Conservation (phyloP, 2,797 vertebrate species). For the Erpetoichthys calabaricus region DNA sequence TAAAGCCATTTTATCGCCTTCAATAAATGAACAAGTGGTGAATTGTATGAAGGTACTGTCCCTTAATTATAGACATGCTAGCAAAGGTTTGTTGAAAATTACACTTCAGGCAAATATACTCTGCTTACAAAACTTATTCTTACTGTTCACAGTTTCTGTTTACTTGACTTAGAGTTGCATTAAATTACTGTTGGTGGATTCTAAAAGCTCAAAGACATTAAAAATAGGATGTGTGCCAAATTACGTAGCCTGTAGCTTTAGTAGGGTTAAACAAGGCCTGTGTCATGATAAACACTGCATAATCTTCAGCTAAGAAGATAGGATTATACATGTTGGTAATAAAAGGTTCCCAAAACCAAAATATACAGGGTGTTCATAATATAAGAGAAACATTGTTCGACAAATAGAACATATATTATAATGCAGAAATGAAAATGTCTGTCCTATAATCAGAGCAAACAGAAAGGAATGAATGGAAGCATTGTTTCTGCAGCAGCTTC, state of each 20-base stretch:
- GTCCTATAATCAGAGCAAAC: constrained; percentile 1
- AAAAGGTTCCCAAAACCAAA: constrained; percentile 2
- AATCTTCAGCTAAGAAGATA: constrained; percentile 3
- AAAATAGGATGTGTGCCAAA: background rate
- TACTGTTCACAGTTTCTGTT: no score
- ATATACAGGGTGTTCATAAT: background rate
- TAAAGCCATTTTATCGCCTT: no score
- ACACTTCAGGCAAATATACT: no score
- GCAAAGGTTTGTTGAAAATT: no score
- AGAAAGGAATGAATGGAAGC: background rate
- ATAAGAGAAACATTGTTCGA: constrained; percentile 3
- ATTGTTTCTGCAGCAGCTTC: constrained; percentile 7
- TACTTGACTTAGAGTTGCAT: no score
- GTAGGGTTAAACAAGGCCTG: background rate
- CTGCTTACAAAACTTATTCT: no score
- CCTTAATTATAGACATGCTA: no score
- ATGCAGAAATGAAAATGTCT: no score
- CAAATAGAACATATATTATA: constrained; percentile 2
- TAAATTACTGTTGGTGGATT: no score
- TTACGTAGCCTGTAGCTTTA: background rate
- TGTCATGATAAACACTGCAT: background rate
- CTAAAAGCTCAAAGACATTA: no score
- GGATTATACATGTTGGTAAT: constrained; percentile 4
- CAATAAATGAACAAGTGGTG: no score
- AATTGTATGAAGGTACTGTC: no score